Conservation (phyloP, 2,888 invertebrate species). For the Oxytorus armatus region DNA sequence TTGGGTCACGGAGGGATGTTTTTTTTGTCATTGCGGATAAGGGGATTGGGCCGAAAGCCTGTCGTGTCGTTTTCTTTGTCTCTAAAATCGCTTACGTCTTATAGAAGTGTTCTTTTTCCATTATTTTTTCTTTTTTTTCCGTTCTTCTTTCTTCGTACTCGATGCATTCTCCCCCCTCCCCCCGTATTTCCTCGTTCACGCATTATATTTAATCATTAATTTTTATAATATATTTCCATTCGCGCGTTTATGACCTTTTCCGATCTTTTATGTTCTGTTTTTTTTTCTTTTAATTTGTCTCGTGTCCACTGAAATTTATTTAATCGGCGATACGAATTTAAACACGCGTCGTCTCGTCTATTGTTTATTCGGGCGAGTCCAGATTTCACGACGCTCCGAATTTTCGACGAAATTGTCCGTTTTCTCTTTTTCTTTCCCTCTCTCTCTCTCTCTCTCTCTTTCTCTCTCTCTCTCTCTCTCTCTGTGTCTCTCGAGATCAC, state of each 20-base stretch:
- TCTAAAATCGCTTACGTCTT: slow-evolving; percentile 68
- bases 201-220: slow-evolving; percentile 69
- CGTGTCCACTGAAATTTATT: slow-evolving; percentile 8
- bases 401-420: slow-evolving; percentile 29
- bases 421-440: slow-evolving; percentile 57
- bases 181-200: slow-evolving; percentile 65
- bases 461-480: slow-evolving; percentile 63
- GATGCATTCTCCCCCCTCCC: slow-evolving; percentile 59
- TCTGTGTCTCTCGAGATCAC: slow-evolving; percentile 71
- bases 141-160: slow-evolving; percentile 53
- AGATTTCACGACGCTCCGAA: background rate
- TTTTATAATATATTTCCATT: slow-evolving; percentile 67
- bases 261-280: slow-evolving; percentile 17
- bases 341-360: slow-evolving; percentile 8
- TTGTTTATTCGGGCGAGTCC: slow-evolving; percentile 19
- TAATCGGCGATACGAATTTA: slow-evolving; percentile 11
- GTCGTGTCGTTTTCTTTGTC: slow-evolving; percentile 60
- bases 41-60: slow-evolving; percentile 68
- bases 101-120: slow-evolving; percentile 52
- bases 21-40: slow-evolving; percentile 9
- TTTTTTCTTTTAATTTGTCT: background rate
- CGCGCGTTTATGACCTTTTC: slow-evolving; percentile 55
- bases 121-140: slow-evolving; percentile 34
- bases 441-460: slow-evolving; percentile 64
- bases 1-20: slow-evolving; percentile 44